Conservation (phyloP, 2,113 vertebrate genomes). For the Nasalis larvatus region DNA sequence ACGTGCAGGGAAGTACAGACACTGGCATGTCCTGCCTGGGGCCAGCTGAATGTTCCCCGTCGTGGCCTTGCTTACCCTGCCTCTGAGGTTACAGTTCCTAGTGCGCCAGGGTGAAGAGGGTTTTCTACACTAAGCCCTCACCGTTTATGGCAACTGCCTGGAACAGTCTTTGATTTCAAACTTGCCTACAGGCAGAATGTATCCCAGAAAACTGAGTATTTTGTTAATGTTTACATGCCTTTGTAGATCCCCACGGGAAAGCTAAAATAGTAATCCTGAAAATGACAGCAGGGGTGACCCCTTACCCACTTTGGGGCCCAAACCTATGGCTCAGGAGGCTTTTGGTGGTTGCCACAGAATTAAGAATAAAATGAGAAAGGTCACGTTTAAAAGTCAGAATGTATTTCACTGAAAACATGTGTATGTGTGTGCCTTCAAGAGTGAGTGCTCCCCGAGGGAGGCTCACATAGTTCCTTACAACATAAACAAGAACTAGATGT, state of each 20-base stretch:
- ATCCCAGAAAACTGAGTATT: neutral
- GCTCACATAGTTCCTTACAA: neutral
- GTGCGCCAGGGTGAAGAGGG: neutral
- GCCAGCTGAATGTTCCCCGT: neutral
- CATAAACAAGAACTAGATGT: neutral
- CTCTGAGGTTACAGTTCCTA: neutral
- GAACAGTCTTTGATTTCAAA: neutral
- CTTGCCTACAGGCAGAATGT: neutral
- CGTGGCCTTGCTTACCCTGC: neutral
- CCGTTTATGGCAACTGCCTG: neutral
- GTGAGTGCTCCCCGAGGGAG: neutral
- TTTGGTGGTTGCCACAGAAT: neutral
- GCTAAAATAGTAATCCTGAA: neutral
- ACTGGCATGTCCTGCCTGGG: neutral
- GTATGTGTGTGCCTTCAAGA: neutral
- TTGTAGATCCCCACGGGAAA: neutral
- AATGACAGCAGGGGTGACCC: neutral
- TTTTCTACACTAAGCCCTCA: neutral
- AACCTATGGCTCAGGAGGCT: neutral
- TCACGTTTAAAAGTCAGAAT: constrained; percentile 48
- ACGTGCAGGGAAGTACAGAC: neutral
- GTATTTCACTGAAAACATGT: constrained; percentile 8
- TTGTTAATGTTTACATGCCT: neutral
- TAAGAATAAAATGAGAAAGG: neutral
- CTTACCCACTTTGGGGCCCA: neutral